Evolutionary conservation across 2,113 vertebrate genomes (phyloP).

Genomic region (Odocoileus virginianus): DNA sequence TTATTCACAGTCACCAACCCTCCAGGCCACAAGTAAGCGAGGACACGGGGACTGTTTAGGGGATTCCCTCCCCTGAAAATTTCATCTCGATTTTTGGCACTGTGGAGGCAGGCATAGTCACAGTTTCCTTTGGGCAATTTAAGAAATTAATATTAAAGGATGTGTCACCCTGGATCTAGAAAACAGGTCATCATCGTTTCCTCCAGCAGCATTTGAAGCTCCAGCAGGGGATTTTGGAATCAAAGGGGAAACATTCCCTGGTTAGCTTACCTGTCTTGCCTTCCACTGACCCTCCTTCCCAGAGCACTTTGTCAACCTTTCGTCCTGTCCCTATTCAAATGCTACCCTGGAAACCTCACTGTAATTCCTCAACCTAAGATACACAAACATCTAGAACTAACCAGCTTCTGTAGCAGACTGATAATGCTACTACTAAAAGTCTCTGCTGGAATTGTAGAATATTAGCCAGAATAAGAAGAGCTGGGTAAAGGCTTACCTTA

Average conservation of each 20-base stretch:
- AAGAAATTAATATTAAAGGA: conserved; percentile 58
- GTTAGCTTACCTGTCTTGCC: neutral
- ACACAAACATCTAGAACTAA: conserved; percentile 67
- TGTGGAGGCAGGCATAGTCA: neutral
- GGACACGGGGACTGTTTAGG: neutral
- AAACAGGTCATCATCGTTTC: conserved; percentile 73
- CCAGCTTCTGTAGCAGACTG: conserved; percentile 70
- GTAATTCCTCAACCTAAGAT: conserved; percentile 68
- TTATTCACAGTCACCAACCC: conserved; percentile 9
- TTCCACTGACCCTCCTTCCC: conserved; percentile 48
- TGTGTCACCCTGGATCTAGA: conserved; percentile 56
- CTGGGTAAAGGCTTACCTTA: conserved; percentile 69
- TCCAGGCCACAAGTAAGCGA: conserved; percentile 37
- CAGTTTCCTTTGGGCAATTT: conserved; percentile 59
- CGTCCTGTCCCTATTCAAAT: conserved; percentile 63
- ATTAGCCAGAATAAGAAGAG: conserved; percentile 73
- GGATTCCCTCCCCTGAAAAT: neutral
- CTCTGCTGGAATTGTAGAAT: conserved; percentile 77
- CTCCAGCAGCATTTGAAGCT: conserved; percentile 71
- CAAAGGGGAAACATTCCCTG: neutral
- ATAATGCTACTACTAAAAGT: conserved; percentile 72
- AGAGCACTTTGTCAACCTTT: conserved; percentile 69
- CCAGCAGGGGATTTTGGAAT: conserved; percentile 59
- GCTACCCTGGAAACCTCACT: conserved; percentile 60
- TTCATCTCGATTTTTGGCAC: conserved; percentile 57